Base-by-base conservation (phyloP, 2,113 vertebrate genomes). In the Conger conger region DNA sequence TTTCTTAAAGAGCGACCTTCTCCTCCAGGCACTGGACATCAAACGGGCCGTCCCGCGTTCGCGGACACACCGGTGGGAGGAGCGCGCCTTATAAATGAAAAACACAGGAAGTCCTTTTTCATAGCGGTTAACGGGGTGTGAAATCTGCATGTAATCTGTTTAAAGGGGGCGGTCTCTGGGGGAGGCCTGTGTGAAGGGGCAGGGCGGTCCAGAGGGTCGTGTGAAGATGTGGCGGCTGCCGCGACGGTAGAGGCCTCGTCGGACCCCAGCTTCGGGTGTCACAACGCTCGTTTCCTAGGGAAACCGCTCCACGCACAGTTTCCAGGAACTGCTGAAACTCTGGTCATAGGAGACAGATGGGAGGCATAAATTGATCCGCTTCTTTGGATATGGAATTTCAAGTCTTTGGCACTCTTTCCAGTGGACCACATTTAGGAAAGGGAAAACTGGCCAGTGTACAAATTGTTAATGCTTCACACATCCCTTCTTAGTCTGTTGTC, bases 81-180 rank as follows among this genome's bases (percentile, higher is more conserved):
- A n/a, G 45, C 16, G 54, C 54, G 23, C 27, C 35, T 53, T 30
- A 80, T 63, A 40, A 84, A 60, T 27, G 30, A 57, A 68, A 84
- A 80, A 80, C 37, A 85, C 79, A 85, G 78, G 84, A 73, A 81
- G 63, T 81, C 79, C 42, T 81, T 81, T 85, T 53, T 85, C 40
- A 76, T 38, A 82, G 73, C 35, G 57, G 38, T 54, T 20, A 45
- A 85, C 38, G 68, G 50, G 68, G 80, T 35, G 4, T 50, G 40
- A 76, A 82, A 81, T 82, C 40, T 38, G 63, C 45, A 33, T 36
- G 50, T 82, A 81, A 81, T 82, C 54, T 82, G 60, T 82, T 85
- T 81, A 85, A 15, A 38, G 80, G 80, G 80, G 80, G n/a, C 60
- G 16, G 17, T 35, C 80, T 63, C 80, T 33, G 30, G 50, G 80